Evolutionary conservation across 2,113 vertebrate species (phyloP), one percentile per base, ranked within the genome.

Genomic region (Myrmecobius fasciatus): DNA sequence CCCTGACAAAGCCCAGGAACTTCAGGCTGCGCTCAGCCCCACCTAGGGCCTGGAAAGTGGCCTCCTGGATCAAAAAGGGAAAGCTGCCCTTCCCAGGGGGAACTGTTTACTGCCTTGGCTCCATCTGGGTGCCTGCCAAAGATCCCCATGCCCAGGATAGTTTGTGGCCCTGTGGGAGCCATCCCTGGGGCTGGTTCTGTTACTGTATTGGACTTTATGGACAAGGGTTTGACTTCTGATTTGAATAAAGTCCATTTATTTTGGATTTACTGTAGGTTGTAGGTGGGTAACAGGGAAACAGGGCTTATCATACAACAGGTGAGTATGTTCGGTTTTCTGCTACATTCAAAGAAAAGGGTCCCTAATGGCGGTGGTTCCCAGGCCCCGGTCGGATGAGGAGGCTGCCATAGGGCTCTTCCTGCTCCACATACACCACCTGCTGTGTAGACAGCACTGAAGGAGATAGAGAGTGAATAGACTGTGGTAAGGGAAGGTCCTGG

Each of bases 1-100:
- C 92, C 96, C 96, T 4, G 98, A 99, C 92, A 98, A 98, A 91
- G 98, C 98, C 93, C 98, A 97, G 52, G 98, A 96, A 52, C 94
- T 98, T 51, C 98, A 98, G 8, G 91, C 97, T 0, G 95, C 96
- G 52, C 89, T 99, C 93, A 88, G 97, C 48, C 94, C 95, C 47
- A 92, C 89, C 7, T 98, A 97, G 96, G 92, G 53, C 54, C 8
- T 6, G 31, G 90, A 54, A 53, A 36, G 24, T 90, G 52, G 67
- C 95, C 2, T n/a, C 89, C 46, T 43, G n/a, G 90, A 83, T 92
- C 53, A 47, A n/a, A 92, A 83, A 92, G 48, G 92, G 43, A 53
- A 92, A 88, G 75, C 92, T 51, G 83, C 60, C 91, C 75, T 28
- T 91, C 90, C 52, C 90, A 67, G 52, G 24, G 26, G 89, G 56